Percentiles rank a stretch among this genome's conserved stretches.
Conservation (phyloP, 2,888 invertebrate genomes). For the Synanthedon formicaeformis region DNA sequence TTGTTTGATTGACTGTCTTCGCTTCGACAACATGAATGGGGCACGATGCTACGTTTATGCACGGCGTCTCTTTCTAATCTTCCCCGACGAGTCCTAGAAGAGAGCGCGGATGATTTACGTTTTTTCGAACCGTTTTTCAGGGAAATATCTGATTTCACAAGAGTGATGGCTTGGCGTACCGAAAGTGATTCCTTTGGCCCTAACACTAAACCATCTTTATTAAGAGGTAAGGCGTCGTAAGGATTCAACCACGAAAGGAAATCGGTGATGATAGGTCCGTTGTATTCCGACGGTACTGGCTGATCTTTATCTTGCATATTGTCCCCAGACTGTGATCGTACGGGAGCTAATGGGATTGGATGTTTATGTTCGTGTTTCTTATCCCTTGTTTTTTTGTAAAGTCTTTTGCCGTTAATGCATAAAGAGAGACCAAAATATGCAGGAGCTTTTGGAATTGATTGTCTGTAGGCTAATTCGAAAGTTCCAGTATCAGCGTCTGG, state of each 20-base stretch:
- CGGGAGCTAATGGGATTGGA: constrained; percentile 27
- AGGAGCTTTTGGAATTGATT: constrained; percentile 81
- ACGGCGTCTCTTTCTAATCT: constrained; percentile 58
- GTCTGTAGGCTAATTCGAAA: constrained; percentile 84
- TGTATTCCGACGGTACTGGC: constrained; percentile 61
- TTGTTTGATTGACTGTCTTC: constrained; percentile 31
- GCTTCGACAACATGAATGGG: constrained; percentile 55
- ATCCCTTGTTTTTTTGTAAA: constrained; percentile 61
- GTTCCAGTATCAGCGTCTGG: constrained; percentile 82
- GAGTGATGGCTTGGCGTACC: constrained; percentile 64
- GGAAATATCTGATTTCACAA: constrained; percentile 51
- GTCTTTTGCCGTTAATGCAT: constrained; percentile 75
- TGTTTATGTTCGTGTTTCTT: constrained; percentile 48
- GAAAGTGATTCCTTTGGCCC: constrained; percentile 45
- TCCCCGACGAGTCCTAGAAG: constrained; percentile 61
- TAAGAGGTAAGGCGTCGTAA: constrained; percentile 44
- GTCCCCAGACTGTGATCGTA: constrained; percentile 36
- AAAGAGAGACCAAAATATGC: constrained; percentile 83
- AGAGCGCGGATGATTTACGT: constrained; percentile 62
- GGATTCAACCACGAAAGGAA: constrained; percentile 76
- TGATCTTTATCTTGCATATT: constrained; percentile 25
- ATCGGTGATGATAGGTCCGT: constrained; percentile 77
- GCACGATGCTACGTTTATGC: constrained; percentile 45
- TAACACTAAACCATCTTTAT: constrained; percentile 47
- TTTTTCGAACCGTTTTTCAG: constrained; percentile 52